phyloP scores from a whole-genome alignment of 2,797 vertebrate genomes.

The Vipera latastei region DNA sequence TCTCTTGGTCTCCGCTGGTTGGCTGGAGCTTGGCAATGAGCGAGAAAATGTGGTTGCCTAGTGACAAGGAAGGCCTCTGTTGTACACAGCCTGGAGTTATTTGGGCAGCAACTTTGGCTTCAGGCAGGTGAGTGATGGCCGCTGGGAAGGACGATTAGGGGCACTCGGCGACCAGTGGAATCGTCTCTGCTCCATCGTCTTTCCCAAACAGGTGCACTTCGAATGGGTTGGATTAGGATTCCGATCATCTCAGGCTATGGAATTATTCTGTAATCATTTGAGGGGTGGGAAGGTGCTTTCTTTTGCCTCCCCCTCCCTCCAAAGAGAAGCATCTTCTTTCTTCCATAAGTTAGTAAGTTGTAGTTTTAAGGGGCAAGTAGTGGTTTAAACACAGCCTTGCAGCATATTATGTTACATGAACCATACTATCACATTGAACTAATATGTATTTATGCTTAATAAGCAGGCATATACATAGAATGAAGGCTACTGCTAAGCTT shows the following conservation, averaged over 20 bases:
- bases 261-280: not conserved
- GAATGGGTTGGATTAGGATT: not conserved
- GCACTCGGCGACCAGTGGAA: not conserved
- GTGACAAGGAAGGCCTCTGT: not conserved
- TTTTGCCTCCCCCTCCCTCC: not conserved
- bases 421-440: not conserved
- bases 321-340: not conserved
- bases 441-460: not conserved
- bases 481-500: too few relatives aligned
- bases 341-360: not conserved
- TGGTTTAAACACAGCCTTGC: not conserved
- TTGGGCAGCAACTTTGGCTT: not conserved
- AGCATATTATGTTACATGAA: not conserved
- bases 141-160: not conserved
- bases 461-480: too few relatives aligned
- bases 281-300: not conserved
- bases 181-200: not conserved
- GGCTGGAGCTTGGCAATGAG: not conserved
- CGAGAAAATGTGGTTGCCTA: constrained; percentile 6
- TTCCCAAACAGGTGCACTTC: not conserved
- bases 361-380: not conserved
- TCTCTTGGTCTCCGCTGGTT: not conserved
- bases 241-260: not conserved
- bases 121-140: not conserved
- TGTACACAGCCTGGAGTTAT: not conserved